Conservation (phyloP, 2,888 invertebrate genomes). For the Eucera pruinosa region DNA sequence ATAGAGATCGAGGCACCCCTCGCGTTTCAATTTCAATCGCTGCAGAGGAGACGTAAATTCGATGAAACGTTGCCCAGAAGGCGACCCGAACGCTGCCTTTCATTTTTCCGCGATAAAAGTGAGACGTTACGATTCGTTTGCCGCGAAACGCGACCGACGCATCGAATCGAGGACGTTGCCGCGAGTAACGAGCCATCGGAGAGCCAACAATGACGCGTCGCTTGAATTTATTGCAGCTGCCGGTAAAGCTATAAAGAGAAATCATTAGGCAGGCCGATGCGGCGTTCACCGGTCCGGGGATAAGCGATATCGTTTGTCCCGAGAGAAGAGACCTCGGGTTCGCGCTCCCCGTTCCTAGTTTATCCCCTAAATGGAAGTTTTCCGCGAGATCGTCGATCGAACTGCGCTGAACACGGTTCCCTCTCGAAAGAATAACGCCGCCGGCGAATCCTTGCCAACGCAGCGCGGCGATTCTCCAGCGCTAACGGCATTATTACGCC, state of each 20-base stretch:
- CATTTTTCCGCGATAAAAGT: slow-evolving; percentile 43
- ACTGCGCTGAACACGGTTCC: too few species aligned
- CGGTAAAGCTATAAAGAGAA: slow-evolving; percentile 65
- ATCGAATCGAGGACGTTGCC: slow-evolving; percentile 61
- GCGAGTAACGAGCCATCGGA: slow-evolving; percentile 60
- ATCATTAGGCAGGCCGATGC: slow-evolving; percentile 59
- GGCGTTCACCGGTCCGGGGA: slow-evolving; percentile 33
- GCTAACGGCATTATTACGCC: too few species aligned
- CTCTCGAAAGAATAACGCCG: too few species aligned
- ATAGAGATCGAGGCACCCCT: too few species aligned
- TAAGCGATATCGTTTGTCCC: slow-evolving; percentile 65
- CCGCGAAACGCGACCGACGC: slow-evolving; percentile 49
- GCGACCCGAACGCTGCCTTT: slow-evolving; percentile 16
- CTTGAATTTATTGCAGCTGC: slow-evolving; percentile 67
- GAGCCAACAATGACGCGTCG: slow-evolving; percentile 60
- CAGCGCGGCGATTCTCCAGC: too few species aligned
- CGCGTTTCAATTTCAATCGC: too few species aligned
- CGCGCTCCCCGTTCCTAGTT: slow-evolving; percentile 18
- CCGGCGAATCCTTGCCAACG: too few species aligned
- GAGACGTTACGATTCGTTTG: slow-evolving; percentile 64
- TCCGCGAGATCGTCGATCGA: slow-evolving; percentile 15
- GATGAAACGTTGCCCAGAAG: too few species aligned
- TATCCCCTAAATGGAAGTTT: slow-evolving; percentile 48
- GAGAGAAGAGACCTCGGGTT: slow-evolving; percentile 54
- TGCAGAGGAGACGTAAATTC: too few species aligned